These are phyloP conservation scores for Sardinella longiceps DNA, from an alignment of 2,797 vertebrate genomes.

Conservation along the genomic window DNA sequence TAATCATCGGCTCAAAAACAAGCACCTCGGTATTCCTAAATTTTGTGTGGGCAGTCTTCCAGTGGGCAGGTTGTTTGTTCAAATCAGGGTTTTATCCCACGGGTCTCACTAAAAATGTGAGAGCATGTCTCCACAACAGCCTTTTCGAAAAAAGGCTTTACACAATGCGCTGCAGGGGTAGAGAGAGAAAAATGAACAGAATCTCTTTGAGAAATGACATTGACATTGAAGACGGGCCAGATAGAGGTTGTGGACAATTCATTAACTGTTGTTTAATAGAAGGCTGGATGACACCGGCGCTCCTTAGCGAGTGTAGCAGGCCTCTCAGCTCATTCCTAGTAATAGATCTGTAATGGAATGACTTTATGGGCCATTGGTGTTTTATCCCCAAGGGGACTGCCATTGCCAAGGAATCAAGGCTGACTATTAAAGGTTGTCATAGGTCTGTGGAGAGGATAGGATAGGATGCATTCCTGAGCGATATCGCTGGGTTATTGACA, in stretches of 20 bases:
- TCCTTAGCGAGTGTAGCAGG: conserved; percentile 47
- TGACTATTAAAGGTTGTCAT: conserved; percentile 47
- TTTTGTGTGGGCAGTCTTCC: not conserved
- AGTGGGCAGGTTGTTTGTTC: not conserved
- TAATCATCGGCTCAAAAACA: not conserved
- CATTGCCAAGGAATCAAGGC: conserved; percentile 43
- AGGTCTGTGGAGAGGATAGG: conserved; percentile 16
- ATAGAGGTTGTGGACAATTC: conserved; percentile 51
- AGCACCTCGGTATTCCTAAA: not conserved
- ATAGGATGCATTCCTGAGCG: conserved; percentile 16
- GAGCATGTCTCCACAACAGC: not conserved
- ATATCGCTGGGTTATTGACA: conserved; percentile 13
- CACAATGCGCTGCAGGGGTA: not conserved
- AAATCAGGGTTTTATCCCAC: not conserved
- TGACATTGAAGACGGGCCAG: conserved; percentile 26
- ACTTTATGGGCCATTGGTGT: conserved; percentile 45
- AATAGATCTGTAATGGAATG: conserved; percentile 41
- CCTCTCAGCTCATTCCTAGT: conserved; percentile 37
- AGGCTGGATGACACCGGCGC: conserved; percentile 30
- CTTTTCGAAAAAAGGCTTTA: not conserved
- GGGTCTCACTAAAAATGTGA: not conserved
- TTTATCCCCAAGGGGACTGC: conserved; percentile 39
- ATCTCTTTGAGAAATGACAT: conserved; percentile 38
- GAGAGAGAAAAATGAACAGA: not conserved
- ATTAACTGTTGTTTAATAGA: conserved; percentile 54